Base-by-base conservation (phyloP, 53 echinoderm and acorn worm species). In the Arbacia lixula region DNA sequence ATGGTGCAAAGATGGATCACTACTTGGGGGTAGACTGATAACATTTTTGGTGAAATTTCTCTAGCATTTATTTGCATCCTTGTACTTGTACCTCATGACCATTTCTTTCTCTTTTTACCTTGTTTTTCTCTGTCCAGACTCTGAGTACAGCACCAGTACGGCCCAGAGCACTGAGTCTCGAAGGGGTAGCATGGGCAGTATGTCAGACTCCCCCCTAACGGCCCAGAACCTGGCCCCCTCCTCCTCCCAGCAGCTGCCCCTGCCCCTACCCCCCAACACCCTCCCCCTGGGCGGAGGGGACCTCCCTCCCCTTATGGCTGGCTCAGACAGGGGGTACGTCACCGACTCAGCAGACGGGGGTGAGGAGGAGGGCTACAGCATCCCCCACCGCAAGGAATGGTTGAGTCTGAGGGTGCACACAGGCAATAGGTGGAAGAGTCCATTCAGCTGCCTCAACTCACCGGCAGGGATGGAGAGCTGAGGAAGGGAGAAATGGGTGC, bases 371-470 rank as follows among this genome's bases (percentile, higher is more conserved):
- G 72, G 84, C 55, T 84, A 84, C 65, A 71, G 79, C 40, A 86
- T 98, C 26, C 99, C 99, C 29, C 90, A 83, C 26, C 87, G 94
- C 42, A 92, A 92, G 76, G 99, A 94, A 57, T 98, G 99, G 99
- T 84, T 98, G 49, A 92, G 86, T 63, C 61, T 98, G 25, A 61
- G 94, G 54, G 99, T 98, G 24, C 99, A 98, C 58, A 88, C 90
- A 39, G 91, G 89, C 22, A 94, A 90, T 22, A 74, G 85, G 66
- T 98, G 99, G 99, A 84, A 89, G 52, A 67, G 94, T 34, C 87
- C 92, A 21, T 94, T 98, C 37, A 87, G 88, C 30, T 98, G 99
- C 60, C 73, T 98, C 31, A 98, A 98, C 50, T 83, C 91, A 22
- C 68, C 75, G 3, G 74, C 24, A 36, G 84, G 55, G 84, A 69